These are phyloP conservation scores for Aproaerema taeniolella DNA, from an alignment of 2,888 invertebrate genomes.

Conservation along the genomic window DNA sequence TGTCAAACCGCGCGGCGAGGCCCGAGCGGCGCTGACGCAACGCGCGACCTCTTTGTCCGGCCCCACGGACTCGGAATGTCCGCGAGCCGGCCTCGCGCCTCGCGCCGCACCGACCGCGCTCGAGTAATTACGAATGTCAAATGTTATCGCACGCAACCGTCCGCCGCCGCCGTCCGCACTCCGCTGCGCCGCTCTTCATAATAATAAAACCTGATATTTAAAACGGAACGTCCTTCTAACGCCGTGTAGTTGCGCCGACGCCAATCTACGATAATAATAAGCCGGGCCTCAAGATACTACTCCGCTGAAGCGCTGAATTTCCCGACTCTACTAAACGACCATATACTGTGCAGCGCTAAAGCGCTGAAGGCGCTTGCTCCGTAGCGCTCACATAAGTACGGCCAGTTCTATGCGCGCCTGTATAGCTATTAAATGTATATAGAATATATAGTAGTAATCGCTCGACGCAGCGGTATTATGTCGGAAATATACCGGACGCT, in stretches of 20 bases:
- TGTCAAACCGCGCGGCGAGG: constrained; percentile 28
- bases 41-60: constrained; percentile 74
- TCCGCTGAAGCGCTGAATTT: constrained; percentile 56
- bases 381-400: constrained; percentile 77
- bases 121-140: constrained; percentile 77
- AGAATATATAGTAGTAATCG: constrained; percentile 79
- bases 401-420: constrained; percentile 78
- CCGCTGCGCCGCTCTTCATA: constrained; percentile 77
- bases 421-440: constrained; percentile 79
- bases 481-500: constrained; percentile 76
- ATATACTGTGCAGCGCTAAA: constrained; percentile 48
- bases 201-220: constrained; percentile 79
- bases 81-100: constrained; percentile 44
- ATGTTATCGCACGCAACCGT: constrained; percentile 77
- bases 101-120: constrained; percentile 53
- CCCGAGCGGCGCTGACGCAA: constrained; percentile 56
- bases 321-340: constrained; percentile 36
- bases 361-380: constrained; percentile 45
- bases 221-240: constrained; percentile 79
- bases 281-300: constrained; percentile 58
- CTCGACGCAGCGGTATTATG: constrained; percentile 79
- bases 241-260: constrained; percentile 79
- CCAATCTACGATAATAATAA: constrained; percentile 79
- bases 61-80: constrained; percentile 51
- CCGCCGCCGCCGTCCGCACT: constrained; percentile 72